Evolutionary conservation across 2,113 vertebrate species (phyloP).

Genomic region (Zosterops pallidus): DNA sequence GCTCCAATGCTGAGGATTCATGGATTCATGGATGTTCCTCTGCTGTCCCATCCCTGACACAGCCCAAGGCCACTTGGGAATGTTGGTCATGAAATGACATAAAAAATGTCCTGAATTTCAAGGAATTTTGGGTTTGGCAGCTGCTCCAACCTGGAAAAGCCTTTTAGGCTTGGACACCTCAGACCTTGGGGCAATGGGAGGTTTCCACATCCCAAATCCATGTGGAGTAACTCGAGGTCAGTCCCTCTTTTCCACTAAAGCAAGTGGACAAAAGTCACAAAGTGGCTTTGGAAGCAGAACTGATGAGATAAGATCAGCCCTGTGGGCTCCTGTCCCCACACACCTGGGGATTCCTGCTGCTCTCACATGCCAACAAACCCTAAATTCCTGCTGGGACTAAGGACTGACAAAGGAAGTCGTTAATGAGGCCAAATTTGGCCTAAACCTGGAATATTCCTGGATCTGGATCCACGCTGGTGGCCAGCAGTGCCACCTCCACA

Average conservation of each 20-base stretch:
- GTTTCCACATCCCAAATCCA: neutral
- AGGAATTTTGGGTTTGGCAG: neutral
- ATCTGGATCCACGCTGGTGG: neutral
- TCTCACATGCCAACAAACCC: neutral
- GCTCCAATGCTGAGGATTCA: neutral
- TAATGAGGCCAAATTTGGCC: neutral
- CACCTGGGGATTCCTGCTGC: neutral
- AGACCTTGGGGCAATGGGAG: fast-evolving
- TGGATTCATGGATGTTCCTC: neutral
- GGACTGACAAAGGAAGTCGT: neutral
- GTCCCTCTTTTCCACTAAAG: neutral
- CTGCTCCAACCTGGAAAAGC: neutral
- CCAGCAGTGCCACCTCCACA: neutral
- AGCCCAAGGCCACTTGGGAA: neutral
- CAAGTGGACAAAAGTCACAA: fast-evolving
- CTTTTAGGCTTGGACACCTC: neutral
- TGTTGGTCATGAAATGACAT: neutral
- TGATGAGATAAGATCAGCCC: neutral
- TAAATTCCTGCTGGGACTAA: neutral
- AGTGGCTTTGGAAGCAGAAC: neutral
- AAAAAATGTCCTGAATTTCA: neutral
- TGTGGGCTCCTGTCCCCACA: neutral
- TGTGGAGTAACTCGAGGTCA: neutral
- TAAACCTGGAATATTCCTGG: neutral
- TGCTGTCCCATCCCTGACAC: neutral